Conservation (phyloP, 2,888 invertebrate species). For the Keiferia lycopersicella region DNA sequence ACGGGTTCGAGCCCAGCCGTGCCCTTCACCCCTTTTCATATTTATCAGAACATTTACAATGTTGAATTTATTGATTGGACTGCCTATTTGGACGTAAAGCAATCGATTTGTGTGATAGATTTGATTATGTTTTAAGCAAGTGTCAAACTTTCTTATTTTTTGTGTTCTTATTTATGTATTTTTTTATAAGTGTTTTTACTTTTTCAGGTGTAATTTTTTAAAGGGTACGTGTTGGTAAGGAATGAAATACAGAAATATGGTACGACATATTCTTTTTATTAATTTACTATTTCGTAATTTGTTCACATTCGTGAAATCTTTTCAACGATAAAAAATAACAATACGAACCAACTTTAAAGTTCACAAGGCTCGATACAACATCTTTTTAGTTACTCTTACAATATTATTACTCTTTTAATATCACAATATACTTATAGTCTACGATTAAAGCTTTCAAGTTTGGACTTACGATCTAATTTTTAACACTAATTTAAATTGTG, state of each 20-base stretch:
- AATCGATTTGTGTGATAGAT: background rate
- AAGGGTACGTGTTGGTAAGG: slow-evolving; percentile 2
- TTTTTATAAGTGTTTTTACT: background rate
- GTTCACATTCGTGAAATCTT: slow-evolving; percentile 72
- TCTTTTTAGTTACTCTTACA: slow-evolving; percentile 61
- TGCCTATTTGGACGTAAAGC: slow-evolving; percentile 30
- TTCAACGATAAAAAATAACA: slow-evolving; percentile 79
- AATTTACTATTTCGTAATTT: slow-evolving; percentile 67
- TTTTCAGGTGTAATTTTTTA: background rate
- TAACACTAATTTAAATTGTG: slow-evolving; percentile 61
- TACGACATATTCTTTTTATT: slow-evolving; percentile 69
- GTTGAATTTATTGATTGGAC: slow-evolving; percentile 45
- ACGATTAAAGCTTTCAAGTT: slow-evolving; percentile 79
- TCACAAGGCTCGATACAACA: slow-evolving; percentile 71
- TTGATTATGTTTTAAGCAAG: background rate
- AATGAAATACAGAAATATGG: slow-evolving; percentile 72
- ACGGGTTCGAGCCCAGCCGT: slow-evolving; percentile 34
- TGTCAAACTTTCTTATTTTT: background rate
- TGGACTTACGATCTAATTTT: slow-evolving; percentile 72
- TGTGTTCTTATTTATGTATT: background rate
- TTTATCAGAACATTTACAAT: slow-evolving; percentile 49
- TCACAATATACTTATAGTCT: slow-evolving; percentile 77
- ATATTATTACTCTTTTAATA: slow-evolving; percentile 78
- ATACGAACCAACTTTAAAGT: slow-evolving; percentile 60
- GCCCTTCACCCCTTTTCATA: slow-evolving; percentile 66